Evolutionary conservation across 2,888 invertebrate genomes (phyloP), one percentile per base, ranked within the genome.

Genomic region (Phasia obesa): DNA sequence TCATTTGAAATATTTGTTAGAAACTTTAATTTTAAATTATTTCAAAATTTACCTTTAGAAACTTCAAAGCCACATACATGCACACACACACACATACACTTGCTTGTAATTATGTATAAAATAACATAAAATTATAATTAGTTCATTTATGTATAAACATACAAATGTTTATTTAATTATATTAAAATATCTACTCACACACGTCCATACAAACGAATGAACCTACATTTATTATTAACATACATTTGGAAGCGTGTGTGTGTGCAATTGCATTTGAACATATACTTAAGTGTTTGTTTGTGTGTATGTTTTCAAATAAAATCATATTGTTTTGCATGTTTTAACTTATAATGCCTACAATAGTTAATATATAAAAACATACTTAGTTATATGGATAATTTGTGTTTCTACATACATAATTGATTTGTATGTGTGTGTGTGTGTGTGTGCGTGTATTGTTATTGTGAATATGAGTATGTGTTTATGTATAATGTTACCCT

Each of bases 121-220:
- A 78, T 78, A 78, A 64, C 44, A 78, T 78, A 78, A 78, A 75
- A 70, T 82, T 83, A 75, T 83, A 83, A 75, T 78, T 83, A 79
- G 71, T 83, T 71, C 79, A 83, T 79, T 76, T 76, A 73, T 73
- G 75, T 79, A 62, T 76, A 78, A 70, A 78, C 47, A 75, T 75
- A 70, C 47, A 82, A 70, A 82, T 75, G 59, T 62, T 75, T 75
- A 79, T 79, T 75, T 79, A 77, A 82, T 82, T 78, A 82, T 77
- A 69, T 77, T 82, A 77, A 77, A 57, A 73, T 73, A 77, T 77
- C 23, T 53, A 53, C 47, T 49, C 44, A 73, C 15, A 65, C 31
- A 3, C 44, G 0, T 31, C 2, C 27, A 19, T 21, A 44, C 57
- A 57, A 19, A 25, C 19, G 53, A n/a, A 71, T 6, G 25, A 17